Percentiles rank a stretch among this genome's conserved stretches.
Evolutionary conservation across 2,797 vertebrate species (phyloP).

Genomic region (Thunnus albacares): DNA sequence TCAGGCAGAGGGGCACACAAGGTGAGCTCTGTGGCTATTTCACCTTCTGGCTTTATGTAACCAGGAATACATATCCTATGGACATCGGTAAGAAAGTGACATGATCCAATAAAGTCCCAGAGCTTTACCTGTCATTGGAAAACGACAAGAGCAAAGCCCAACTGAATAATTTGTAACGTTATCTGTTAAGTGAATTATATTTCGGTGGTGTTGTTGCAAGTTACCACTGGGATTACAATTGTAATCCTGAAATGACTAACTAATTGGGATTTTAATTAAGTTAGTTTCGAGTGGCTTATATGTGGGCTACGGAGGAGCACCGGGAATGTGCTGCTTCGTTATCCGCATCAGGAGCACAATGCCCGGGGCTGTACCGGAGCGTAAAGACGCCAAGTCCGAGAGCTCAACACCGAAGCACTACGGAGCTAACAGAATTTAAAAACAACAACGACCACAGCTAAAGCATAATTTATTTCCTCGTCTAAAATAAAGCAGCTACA

Average conservation of each 20-base stretch:
- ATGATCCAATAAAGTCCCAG: not conserved
- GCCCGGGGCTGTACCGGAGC: slow-evolving; percentile 29
- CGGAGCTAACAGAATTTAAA: not conserved
- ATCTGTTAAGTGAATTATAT: not conserved
- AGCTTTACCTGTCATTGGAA: not conserved
- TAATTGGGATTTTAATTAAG: not conserved
- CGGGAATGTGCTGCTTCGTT: not conserved
- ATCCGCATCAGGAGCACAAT: slow-evolving; percentile 18
- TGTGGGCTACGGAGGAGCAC: slow-evolving; percentile 11
- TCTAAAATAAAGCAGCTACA: not conserved
- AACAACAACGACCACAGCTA: not conserved
- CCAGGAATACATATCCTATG: slow-evolving; percentile 8
- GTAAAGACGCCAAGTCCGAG: slow-evolving; percentile 15
- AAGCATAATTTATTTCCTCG: not conserved
- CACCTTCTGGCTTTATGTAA: slow-evolving; percentile 34
- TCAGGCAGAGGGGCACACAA: slow-evolving; percentile 46
- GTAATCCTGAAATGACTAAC: not conserved
- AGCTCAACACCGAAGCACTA: not conserved
- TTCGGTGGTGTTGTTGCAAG: not conserved
- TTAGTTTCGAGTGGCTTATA: not conserved
- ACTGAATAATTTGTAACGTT: not conserved
- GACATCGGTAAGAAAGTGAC: not conserved
- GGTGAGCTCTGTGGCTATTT: slow-evolving; percentile 58
- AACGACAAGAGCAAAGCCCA: not conserved
- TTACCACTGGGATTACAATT: not conserved